phyloP scores from a whole-genome alignment of 2,113 vertebrate species.

The Pogona vitticeps region DNA sequence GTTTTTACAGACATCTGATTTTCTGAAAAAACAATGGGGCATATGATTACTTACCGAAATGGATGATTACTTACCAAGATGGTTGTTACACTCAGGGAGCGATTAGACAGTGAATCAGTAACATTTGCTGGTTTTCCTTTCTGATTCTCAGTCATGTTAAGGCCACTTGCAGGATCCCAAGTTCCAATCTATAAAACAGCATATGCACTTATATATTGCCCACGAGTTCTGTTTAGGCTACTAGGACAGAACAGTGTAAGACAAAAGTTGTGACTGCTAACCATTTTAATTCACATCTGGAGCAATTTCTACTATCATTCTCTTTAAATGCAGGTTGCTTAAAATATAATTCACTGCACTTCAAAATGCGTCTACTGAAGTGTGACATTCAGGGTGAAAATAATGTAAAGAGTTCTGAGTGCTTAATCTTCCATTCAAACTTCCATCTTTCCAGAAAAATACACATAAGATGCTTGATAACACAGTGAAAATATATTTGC shows the following conservation, averaged over 20 bases:
- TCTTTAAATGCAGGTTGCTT: conserved; percentile 47
- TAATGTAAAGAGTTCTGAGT: conserved; percentile 35
- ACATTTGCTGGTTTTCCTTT: conserved; percentile 93
- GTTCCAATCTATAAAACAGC: conserved; percentile 90
- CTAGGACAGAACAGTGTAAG: conserved; percentile 26
- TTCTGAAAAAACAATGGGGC: conserved; percentile 49
- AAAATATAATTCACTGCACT: conserved; percentile 56
- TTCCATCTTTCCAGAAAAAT: conserved; percentile 60
- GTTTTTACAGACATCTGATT: background rate
- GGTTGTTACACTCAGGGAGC: conserved; percentile 92
- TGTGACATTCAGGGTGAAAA: conserved; percentile 60
- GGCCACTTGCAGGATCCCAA: conserved; percentile 93
- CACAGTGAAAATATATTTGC: conserved; percentile 48
- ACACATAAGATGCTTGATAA: conserved; percentile 42
- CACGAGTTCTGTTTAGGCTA: conserved; percentile 32
- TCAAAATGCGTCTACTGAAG: conserved; percentile 48
- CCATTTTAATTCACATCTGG: conserved; percentile 45
- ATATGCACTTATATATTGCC: conserved; percentile 55
- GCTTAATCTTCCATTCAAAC: conserved; percentile 66
- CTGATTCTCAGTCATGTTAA: conserved; percentile 98
- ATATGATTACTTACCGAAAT: conserved; percentile 86
- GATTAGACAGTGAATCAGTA: conserved; percentile 94
- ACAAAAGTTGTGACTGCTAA: conserved; percentile 43
- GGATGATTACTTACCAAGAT: conserved; percentile 88
- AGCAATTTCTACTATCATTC: conserved; percentile 41